Base-by-base conservation (phyloP, 2,888 invertebrate genomes). In the Mythimna ferrago region DNA sequence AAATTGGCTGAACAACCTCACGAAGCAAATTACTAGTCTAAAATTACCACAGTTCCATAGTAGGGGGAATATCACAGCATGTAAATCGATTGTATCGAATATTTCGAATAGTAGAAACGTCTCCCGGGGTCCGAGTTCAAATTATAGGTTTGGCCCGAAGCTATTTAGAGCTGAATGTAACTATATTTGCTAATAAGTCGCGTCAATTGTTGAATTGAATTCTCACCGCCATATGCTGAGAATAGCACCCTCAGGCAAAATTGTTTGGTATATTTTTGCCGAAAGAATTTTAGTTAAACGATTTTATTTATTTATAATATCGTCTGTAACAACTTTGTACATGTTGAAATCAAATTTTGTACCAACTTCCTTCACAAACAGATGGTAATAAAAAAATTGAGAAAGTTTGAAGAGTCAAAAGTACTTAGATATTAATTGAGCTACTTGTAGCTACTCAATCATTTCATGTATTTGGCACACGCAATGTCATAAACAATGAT, bases 141-240 rank as follows among this genome's bases (percentile, higher is more conserved):
- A 96, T 96, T 95, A 95, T 95, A 89, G 95, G 94, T 93, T 95
- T 90, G 88, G 90, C 95, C 92, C 87, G 83, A 86, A 92, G 95
- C 94, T 92, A 93, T 95, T 93, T 92, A 89, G 89, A 88, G 88
- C 89, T 90, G 89, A 92, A 91, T 89, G 92, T 92, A 90, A 93
- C 93, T 92, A 88, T 90, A 92, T 93, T 94, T 89, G 89, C 87
- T 95, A 95, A 96, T 95, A 94, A 95, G 93, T 94, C 90, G 89
- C 91, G 91, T 92, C 91, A 89, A 92, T 94, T 94, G 93, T 92
- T 83, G 88, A 88, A 89, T 90, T 89, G 89, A 89, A 91, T 91
- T 90, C 86, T 86, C 86, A 86, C 88, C 65, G 88, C 91, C 92
- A 92, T 92, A 92, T 92, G 93, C 87, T 89, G 79, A 83, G 84